A percentile compares a stretch with the other conserved stretches of the same genome.
phyloP scores from a whole-genome alignment of 2,113 vertebrate genomes.

The Mus pahari region DNA sequence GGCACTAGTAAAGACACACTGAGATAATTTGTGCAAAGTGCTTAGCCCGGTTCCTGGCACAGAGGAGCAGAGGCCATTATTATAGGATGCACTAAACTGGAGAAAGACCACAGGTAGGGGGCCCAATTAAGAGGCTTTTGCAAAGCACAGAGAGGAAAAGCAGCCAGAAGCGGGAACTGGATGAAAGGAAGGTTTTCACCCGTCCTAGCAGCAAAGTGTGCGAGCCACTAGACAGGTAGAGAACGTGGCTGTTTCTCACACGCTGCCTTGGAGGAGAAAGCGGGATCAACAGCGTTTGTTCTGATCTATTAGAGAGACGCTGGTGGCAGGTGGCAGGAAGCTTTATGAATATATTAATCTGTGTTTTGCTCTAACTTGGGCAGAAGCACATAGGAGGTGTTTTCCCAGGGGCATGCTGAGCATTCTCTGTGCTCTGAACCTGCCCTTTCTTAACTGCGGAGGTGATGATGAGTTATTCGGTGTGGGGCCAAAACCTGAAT shows the following conservation, averaged over 20 bases:
- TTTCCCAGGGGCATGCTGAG: not conserved
- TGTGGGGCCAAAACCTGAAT: not conserved
- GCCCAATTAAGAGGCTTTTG: conserved; percentile 44
- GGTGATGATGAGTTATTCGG: not conserved
- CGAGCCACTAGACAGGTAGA: not conserved
- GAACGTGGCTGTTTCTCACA: not conserved
- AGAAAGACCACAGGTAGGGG: conserved; percentile 25
- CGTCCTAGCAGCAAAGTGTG: not conserved
- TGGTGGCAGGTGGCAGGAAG: not conserved
- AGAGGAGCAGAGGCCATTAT: not conserved
- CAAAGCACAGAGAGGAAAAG: not conserved
- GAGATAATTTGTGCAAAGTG: conserved; percentile 42
- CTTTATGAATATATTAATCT: not conserved
- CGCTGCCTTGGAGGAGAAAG: not conserved
- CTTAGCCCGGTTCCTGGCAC: conserved; percentile 7
- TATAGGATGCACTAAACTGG: not conserved
- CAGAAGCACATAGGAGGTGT: not conserved
- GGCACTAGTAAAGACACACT: conserved; percentile 49
- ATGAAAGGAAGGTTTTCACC: conserved; percentile 37
- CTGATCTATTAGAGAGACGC: not conserved
- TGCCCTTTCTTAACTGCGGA: not conserved
- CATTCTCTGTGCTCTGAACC: not conserved
- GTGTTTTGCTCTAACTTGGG: not conserved
- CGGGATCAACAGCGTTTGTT: not conserved
- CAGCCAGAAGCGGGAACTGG: not conserved